Percentiles rank a stretch among this genome's conserved stretches.
Conservation (phyloP, 2,888 invertebrate species). For the Drosophila lacicola region DNA sequence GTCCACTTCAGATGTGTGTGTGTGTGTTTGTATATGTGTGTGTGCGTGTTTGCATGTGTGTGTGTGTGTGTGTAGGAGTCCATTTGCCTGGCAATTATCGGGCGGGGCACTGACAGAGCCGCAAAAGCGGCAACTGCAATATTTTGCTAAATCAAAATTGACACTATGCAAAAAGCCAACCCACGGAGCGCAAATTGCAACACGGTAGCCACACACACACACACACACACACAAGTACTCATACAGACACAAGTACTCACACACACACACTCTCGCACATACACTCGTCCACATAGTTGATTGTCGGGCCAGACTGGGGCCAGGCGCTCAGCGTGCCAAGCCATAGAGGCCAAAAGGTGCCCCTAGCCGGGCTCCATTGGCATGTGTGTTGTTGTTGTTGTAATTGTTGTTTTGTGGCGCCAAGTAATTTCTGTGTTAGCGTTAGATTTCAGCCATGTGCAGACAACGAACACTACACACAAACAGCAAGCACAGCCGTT, state of each 20-base stretch:
- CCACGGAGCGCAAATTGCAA: conserved; percentile 69
- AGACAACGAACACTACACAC: conserved; percentile 61
- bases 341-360: conserved; percentile 76
- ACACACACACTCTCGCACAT: conserved; percentile 18
- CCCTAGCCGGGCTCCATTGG: conserved; percentile 48
- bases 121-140: conserved; percentile 55
- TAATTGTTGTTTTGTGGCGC: conserved; percentile 62
- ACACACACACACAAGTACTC: conserved; percentile 20
- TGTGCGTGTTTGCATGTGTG: conserved; percentile 10
- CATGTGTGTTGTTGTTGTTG: conserved; percentile 36
- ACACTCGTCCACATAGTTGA: conserved; percentile 19
- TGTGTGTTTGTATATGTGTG: conserved; percentile 5
- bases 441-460: conserved; percentile 76
- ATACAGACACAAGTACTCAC: conserved; percentile 9
- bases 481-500: conserved; percentile 54
- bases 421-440: conserved; percentile 68
- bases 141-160: conserved; percentile 78
- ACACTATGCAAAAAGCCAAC: conserved; percentile 77
- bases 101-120: conserved; percentile 66
- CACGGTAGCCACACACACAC: conserved; percentile 63
- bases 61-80: conserved; percentile 34
- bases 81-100: conserved; percentile 54
- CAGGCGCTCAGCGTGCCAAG: conserved; percentile 76
- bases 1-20: conserved; percentile 29
- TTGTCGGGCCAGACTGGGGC: conserved; percentile 68